Evolutionary conservation across 2,888 invertebrate genomes (phyloP).

Genomic region (Drosophila yooni): DNA sequence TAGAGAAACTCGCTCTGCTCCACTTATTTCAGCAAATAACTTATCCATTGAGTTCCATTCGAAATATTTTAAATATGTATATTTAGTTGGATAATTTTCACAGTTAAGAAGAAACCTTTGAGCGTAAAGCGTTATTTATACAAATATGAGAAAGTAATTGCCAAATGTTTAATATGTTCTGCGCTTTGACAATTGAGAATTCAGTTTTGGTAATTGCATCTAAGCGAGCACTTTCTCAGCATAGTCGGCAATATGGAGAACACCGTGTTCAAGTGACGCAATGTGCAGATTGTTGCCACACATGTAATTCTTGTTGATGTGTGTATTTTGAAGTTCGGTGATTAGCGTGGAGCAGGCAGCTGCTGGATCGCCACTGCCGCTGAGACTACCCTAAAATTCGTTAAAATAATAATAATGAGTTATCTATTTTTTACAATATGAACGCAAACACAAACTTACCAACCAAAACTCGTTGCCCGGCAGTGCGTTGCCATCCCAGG

Average conservation of each 20-base stretch:
- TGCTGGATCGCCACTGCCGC: constrained; percentile 86
- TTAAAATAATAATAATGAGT: neutral
- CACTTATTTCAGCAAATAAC: too few species aligned
- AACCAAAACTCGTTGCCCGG: constrained; percentile 91
- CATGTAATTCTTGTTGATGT: constrained; percentile 85
- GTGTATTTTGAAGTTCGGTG: constrained; percentile 86
- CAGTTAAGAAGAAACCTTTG: neutral
- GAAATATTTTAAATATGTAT: too few species aligned
- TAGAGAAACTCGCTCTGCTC: too few species aligned
- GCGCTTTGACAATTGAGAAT: neutral
- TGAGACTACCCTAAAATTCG: constrained; percentile 51
- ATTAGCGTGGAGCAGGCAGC: constrained; percentile 87
- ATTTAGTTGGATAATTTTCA: too few species aligned
- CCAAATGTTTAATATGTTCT: too few species aligned
- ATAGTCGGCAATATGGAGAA: constrained; percentile 82
- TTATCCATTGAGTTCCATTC: too few species aligned
- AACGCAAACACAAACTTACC: constrained; percentile 71
- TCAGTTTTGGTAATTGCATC: neutral
- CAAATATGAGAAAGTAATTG: neutral
- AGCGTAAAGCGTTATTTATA: neutral
- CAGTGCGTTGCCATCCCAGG: constrained; percentile 90
- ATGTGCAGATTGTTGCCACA: constrained; percentile 86
- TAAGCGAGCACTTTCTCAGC: constrained; percentile 9
- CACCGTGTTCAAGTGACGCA: constrained; percentile 83
- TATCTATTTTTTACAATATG: neutral